Base-by-base conservation (phyloP, 2,113 vertebrate genomes). In the Heliornis fulica region DNA sequence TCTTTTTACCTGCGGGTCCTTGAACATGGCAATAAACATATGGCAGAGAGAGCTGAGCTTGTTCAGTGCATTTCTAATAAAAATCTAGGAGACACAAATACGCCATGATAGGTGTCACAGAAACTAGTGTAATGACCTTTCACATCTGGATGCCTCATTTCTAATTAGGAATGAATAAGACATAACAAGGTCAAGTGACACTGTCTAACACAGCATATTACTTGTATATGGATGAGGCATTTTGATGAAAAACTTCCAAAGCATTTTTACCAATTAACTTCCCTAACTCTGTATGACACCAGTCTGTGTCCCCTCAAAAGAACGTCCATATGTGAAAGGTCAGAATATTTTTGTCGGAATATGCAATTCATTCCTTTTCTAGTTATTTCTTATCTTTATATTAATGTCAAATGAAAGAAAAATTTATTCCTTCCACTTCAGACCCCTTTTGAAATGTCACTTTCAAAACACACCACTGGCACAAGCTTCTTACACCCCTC, bases 1-100 rank as follows among this genome's bases (percentile, higher is more conserved):
- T 91, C 34, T 71, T 96, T 90, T 92, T 97, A 94, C 94, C 95
- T 97, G 78, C 9, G 2, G 94, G 90, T 84, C 64, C 81, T 96
- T 97, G 83, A 95, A 90, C 93, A 92, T 5, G 13, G 89, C 78
- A 92, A 92, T 81, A 96, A 97, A 84, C 95, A 96, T 97, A 97
- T 96, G 96, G 95, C 59, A 84, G 56, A 56, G 40, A 78, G 68
- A 82, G 65, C 31, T 79, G 72, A 80, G 88, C 76, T 94, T 94
- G 85, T 96, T 96, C 83, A 63, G 70, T 45, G 83, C 90, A 65
- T 93, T 84, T 87, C 94, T 94, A 95, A 97, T 97, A 86, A 96
- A 96, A 96, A 92, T 71, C 83, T 51, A 76, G 61, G 80, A 95
- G 94, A 95, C 94, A 93, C 77, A 95, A 96, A 96, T 96, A 89